Percentiles rank a stretch among this genome's conserved stretches.
Conservation (phyloP, 2,888 invertebrate species). For the Sericinus montela region DNA sequence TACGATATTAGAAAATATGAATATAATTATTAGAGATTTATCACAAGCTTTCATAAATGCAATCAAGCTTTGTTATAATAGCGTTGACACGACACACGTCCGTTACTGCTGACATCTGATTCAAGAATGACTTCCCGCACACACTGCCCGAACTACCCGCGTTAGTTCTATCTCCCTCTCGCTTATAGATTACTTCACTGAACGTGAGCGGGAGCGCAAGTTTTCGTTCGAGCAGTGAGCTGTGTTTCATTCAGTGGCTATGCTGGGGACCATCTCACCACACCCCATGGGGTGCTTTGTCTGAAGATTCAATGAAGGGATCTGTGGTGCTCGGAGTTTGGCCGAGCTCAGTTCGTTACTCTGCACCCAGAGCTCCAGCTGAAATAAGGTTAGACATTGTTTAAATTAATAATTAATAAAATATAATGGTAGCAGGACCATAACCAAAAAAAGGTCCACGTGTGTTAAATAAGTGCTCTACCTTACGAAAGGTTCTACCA, state of each 20-base stretch:
- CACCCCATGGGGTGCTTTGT: constrained; percentile 43
- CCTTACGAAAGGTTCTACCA: no score
- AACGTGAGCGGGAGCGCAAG: constrained; percentile 38
- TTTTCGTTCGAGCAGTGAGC: constrained; percentile 49
- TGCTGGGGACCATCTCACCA: constrained; percentile 51
- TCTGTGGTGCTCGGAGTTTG: constrained; percentile 48
- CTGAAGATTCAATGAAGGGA: constrained; percentile 36
- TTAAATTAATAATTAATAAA: background rate
- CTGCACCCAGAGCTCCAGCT: constrained; percentile 75
- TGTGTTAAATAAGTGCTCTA: no score
- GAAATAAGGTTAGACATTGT: constrained; percentile 27
- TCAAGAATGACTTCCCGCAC: constrained; percentile 7
- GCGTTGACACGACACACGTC: background rate
- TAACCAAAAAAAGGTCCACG: no score
- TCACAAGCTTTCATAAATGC: constrained; percentile 16
- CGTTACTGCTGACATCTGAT: background rate
- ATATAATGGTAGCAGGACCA: no score
- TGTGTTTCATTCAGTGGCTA: constrained; percentile 46
- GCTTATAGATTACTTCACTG: constrained; percentile 25
- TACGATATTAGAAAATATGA: background rate
- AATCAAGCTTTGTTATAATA: constrained; percentile 1
- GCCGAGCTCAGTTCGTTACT: constrained; percentile 73
- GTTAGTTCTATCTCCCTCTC: constrained; percentile 36
- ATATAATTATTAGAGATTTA: background rate
- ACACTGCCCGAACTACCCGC: constrained; percentile 21